Base-by-base conservation (phyloP, 2,113 vertebrate genomes). In the Rafetus swinhoei region DNA sequence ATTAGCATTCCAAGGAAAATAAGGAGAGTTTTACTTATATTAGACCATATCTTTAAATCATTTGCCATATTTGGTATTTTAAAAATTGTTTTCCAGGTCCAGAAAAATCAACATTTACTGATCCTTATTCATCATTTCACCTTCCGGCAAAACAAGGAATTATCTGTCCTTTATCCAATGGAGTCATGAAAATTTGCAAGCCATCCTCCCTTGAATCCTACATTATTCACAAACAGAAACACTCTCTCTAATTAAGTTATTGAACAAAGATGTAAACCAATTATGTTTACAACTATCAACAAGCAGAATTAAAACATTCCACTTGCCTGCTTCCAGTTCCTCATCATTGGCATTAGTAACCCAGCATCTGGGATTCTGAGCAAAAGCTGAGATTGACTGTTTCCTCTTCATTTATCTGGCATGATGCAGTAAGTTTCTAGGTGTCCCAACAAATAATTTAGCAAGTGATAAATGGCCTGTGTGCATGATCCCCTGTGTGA, bases 221-320 rank as follows among this genome's bases (percentile, higher is more conserved):
- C 86, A 86, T 90, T 92, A 94, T 92, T 84, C 91, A 94, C 88
- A 92, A 72, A 94, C 65, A 87, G 88, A 92, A 95, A 85, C 94
- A 88, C 93, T 96, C 94, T 96, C 94, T 95, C 90, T 93, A 97
- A 97, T 97, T 97, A 97, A 94, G 85, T 97, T 96, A 97, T 89
- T 93, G 91, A 85, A 95, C 85, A 93, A 94, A 96, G 95, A 96
- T 81, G 90, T 97, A 97, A 97, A 96, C 95, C 96, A 97, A 97
- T 97, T 97, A 97, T 56, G 79, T 96, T 97, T 97, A 96, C 94
- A 94, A 88, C 90, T 97, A 85, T 94, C 94, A 94, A 95, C 94
- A 97, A 97, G 97, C 95, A 97, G 93, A 97, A 97, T 97, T 97
- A 97, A 97, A 97, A 97, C 94, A 88, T 93, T 97, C 94, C 90